phyloP scores from a whole-genome alignment of 2,113 vertebrate genomes.

The Sminthopsis crassicaudata region DNA sequence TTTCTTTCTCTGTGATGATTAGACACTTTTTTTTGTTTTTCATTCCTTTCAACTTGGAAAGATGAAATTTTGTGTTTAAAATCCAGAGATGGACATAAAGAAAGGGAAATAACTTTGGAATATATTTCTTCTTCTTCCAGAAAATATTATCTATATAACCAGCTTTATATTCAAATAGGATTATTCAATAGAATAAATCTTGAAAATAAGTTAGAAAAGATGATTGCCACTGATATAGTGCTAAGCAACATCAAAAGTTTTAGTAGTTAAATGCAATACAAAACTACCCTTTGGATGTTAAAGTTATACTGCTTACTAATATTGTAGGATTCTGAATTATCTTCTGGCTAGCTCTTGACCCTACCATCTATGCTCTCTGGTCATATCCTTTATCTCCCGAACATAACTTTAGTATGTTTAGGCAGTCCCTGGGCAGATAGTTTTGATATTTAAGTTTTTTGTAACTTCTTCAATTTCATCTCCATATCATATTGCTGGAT shows the following conservation, averaged over 20 bases:
- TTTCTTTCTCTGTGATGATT: conserved; percentile 20
- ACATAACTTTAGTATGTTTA: background rate
- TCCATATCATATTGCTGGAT: background rate
- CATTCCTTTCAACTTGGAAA: background rate
- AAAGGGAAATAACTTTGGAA: background rate
- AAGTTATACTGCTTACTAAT: background rate
- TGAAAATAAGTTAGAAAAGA: background rate
- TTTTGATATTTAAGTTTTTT: background rate
- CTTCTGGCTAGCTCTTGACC: background rate
- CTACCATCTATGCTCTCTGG: background rate
- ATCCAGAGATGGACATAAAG: background rate
- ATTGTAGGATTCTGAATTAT: background rate
- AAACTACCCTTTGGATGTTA: background rate
- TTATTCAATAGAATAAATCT: background rate
- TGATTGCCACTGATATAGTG: background rate
- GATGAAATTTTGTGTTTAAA: background rate
- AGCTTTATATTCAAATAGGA: background rate
- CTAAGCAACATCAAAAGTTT: background rate
- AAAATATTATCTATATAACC: background rate
- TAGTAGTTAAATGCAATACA: background rate
- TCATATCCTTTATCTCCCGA: background rate
- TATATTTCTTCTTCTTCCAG: background rate
- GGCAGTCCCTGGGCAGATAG: background rate
- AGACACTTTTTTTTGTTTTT: conserved; percentile 1
- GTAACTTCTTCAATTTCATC: background rate